These are phyloP conservation scores for Neria commutata DNA, from an alignment of 2,888 invertebrate species.

Conservation along the genomic window DNA sequence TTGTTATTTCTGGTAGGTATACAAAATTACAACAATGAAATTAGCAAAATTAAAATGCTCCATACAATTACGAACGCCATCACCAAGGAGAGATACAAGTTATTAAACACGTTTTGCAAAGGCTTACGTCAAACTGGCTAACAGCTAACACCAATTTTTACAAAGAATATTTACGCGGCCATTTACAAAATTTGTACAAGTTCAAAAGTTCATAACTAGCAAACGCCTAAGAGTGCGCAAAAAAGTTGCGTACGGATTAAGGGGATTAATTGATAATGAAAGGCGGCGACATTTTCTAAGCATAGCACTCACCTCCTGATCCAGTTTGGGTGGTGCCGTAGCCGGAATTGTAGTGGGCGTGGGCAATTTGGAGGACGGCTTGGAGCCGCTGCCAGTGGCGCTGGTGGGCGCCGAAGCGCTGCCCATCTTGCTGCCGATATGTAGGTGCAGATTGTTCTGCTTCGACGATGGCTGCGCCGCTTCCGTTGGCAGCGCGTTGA, in stretches of 20 bases:
- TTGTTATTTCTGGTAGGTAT: too few relatives aligned
- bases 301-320: slow-evolving; percentile 68
- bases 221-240: slow-evolving; percentile 22
- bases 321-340: slow-evolving; percentile 64
- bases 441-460: slow-evolving; percentile 41
- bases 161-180: too few relatives aligned
- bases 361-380: slow-evolving; percentile 54
- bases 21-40: too few relatives aligned
- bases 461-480: slow-evolving; percentile 22
- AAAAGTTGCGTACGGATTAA: background rate
- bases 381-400: background rate
- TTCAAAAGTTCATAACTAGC: slow-evolving; percentile 8
- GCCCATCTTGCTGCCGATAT: slow-evolving; percentile 36
- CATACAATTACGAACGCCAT: too few relatives aligned
- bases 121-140: too few relatives aligned
- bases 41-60: too few relatives aligned
- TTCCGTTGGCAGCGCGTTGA: slow-evolving; percentile 65
- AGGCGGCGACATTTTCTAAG: too few relatives aligned
- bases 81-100: too few relatives aligned
- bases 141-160: too few relatives aligned
- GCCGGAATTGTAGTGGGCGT: slow-evolving; percentile 62
- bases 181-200: too few relatives aligned
- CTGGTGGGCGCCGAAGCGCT: slow-evolving; percentile 23
- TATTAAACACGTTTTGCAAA: too few relatives aligned
- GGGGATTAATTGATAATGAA: background rate